A percentile compares a stretch with the other conserved stretches of the same genome.
These are phyloP conservation scores for Rhinella marina DNA, from an alignment of 2,797 vertebrate species.

Conservation along the genomic window DNA sequence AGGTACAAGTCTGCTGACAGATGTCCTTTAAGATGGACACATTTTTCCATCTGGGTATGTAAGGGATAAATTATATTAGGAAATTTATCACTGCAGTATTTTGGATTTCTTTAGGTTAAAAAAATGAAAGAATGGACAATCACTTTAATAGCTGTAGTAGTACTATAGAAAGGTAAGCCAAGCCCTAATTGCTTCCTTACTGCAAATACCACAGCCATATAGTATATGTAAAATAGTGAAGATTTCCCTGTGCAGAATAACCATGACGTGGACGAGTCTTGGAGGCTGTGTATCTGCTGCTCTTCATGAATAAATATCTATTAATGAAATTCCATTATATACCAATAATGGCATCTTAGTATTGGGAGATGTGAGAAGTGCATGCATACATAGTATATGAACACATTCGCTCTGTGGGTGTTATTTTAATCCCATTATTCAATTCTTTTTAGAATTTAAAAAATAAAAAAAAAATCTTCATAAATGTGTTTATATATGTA, in stretches of 20 bases:
- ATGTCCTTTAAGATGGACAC: too few species aligned
- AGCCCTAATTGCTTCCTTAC: too few species aligned
- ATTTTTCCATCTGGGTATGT: too few species aligned
- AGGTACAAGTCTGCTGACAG: too few species aligned
- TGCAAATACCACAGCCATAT: neutral
- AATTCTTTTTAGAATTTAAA: neutral
- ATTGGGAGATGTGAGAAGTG: neutral
- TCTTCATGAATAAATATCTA: neutral
- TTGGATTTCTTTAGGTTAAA: too few species aligned
- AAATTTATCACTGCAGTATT: too few species aligned
- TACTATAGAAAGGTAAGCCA: too few species aligned
- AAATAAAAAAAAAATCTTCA: too few species aligned
- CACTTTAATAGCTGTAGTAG: too few species aligned
- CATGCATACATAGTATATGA: too few species aligned
- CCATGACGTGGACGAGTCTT: neutral
- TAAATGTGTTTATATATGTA: neutral
- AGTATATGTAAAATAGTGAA: neutral
- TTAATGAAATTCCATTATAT: neutral
- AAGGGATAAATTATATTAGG: too few species aligned
- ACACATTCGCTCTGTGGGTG: neutral
- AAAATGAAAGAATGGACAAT: too few species aligned
- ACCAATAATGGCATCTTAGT: neutral
- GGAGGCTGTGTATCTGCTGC: neutral
- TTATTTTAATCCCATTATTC: constrained; percentile 1
- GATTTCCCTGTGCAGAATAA: neutral